A percentile compares a stretch with the other conserved stretches of the same genome.
These are phyloP conservation scores for Ceratosolen fusciceps DNA, from an alignment of 1,140 invertebrate genomes.

Conservation along the genomic window DNA sequence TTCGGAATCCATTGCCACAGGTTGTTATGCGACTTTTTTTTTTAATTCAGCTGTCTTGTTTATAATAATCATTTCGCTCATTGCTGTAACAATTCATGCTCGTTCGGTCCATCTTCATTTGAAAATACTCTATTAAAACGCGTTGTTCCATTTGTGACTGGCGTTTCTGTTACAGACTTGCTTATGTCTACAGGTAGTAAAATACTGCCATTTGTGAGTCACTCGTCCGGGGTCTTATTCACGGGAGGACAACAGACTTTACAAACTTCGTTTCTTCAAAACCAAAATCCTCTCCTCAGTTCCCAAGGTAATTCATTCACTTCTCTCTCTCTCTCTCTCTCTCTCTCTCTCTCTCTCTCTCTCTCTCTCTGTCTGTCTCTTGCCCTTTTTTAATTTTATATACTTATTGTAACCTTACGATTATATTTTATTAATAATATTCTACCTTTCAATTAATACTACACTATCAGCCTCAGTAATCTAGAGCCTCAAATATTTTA, in stretches of 20 bases:
- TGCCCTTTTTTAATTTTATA: too few species aligned
- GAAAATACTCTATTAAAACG: background rate
- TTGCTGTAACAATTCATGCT: too few species aligned
- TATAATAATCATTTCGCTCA: background rate
- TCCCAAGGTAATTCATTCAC: conserved; percentile 60
- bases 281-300: conserved; percentile 65
- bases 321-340: background rate
- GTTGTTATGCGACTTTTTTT: too few species aligned
- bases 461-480: background rate
- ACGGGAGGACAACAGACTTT: conserved; percentile 61
- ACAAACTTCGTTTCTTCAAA: conserved; percentile 68
- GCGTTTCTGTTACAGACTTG: conserved; percentile 53
- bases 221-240: conserved; percentile 63
- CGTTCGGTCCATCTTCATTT: too few species aligned
- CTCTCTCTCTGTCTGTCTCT: too few species aligned
- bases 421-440: background rate
- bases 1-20: too few species aligned
- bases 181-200: conserved; percentile 67
- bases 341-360: background rate
- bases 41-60: background rate
- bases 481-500: background rate
- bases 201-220: conserved; percentile 69
- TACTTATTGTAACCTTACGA: background rate
- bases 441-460: background rate
- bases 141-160: conserved; percentile 28